Evolutionary conservation across 2,797 vertebrate species (phyloP).

Genomic region (Ctenopoma kingsleyae): DNA sequence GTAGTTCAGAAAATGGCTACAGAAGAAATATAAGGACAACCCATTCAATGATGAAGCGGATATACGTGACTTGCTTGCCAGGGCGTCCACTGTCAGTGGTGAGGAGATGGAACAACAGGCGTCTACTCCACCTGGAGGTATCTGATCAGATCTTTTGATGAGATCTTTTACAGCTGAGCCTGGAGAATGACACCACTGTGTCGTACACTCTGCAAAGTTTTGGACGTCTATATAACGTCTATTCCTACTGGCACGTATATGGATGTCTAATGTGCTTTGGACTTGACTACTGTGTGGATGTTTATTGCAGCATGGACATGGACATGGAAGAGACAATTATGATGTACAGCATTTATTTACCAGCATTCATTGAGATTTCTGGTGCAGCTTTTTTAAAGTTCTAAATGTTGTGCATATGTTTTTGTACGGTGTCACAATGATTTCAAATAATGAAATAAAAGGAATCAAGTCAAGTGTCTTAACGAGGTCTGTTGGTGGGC

Average conservation of each 20-base stretch:
- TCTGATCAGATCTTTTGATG: constrained; percentile 57
- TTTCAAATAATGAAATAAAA: constrained; percentile 60
- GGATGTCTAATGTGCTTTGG: constrained; percentile 20
- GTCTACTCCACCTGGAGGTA: constrained; percentile 12
- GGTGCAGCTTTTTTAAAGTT: constrained; percentile 40
- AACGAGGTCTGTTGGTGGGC: constrained; percentile 35
- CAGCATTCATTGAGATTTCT: constrained; percentile 30
- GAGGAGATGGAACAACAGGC: constrained; percentile 29
- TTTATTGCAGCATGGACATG: constrained; percentile 11
- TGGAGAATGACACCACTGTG: constrained; percentile 4
- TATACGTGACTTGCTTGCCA: constrained; percentile 87
- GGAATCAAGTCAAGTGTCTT: constrained; percentile 4
- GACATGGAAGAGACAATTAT: constrained; percentile 25
- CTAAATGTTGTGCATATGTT: constrained; percentile 41
- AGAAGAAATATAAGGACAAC: constrained; percentile 89
- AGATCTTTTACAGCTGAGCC: constrained; percentile 12
- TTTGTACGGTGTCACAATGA: constrained; percentile 27
- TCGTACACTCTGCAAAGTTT: constrained; percentile 1
- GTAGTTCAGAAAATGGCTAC: constrained; percentile 93
- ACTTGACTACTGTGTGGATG: constrained; percentile 25
- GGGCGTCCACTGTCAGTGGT: constrained; percentile 52
- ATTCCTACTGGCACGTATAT: no score
- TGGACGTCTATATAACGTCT: no score
- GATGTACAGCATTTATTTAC: constrained; percentile 31
- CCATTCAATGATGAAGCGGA: constrained; percentile 91